Conservation (phyloP, 2,888 invertebrate species). For the Drosophila tripunctata region DNA sequence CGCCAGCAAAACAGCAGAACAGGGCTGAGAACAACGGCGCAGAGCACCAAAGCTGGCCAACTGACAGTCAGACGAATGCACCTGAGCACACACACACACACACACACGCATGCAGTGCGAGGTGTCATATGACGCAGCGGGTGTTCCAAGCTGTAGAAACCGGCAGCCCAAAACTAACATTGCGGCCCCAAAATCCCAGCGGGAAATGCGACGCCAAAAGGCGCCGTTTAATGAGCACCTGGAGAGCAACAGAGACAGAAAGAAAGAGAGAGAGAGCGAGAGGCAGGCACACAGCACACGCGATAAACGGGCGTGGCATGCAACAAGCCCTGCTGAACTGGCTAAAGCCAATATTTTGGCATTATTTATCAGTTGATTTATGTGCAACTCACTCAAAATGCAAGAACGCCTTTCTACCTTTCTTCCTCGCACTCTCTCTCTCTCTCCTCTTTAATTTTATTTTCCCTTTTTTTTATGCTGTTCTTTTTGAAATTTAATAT, state of each 20-base stretch:
- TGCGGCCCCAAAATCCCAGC: constrained; percentile 65
- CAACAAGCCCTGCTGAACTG: constrained; percentile 15
- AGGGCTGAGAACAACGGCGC: constrained; percentile 26
- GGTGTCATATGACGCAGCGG: constrained; percentile 79
- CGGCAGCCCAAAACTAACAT: constrained; percentile 54
- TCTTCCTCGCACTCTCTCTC: background rate
- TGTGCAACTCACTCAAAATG: constrained; percentile 48
- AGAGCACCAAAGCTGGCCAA: constrained; percentile 42
- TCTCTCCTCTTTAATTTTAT: constrained; percentile 14
- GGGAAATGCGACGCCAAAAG: constrained; percentile 69
- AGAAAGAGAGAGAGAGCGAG: background rate
- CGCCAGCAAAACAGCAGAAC: constrained; percentile 45
- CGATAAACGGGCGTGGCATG: constrained; percentile 75
- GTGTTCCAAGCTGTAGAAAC: constrained; percentile 55
- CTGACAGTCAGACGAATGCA: constrained; percentile 56
- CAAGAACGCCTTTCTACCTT: constrained; percentile 17
- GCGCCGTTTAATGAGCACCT: constrained; percentile 73
- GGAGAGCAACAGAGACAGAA: constrained; percentile 49
- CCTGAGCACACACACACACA: constrained; percentile 51
- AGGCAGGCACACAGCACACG: constrained; percentile 45
- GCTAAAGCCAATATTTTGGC: constrained; percentile 45
- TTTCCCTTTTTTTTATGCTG: background rate
- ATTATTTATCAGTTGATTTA: constrained; percentile 72
- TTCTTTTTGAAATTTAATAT: constrained; percentile 75
- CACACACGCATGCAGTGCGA: constrained; percentile 7